These are phyloP conservation scores for Buathra laborator DNA, from an alignment of 2,888 invertebrate species.

Conservation along the genomic window DNA sequence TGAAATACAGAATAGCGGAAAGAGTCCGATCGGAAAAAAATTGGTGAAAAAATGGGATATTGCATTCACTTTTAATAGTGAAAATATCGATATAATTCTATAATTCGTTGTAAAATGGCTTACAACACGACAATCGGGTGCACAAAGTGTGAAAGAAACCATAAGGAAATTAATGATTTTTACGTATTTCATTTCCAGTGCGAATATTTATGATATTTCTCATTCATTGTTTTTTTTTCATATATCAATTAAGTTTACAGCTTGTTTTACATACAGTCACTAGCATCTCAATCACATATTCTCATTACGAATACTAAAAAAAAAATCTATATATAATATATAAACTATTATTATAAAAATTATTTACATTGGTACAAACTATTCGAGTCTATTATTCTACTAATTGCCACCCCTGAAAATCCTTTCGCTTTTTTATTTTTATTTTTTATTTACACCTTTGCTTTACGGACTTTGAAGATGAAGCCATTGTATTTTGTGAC, in stretches of 20 bases:
- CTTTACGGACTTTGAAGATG: constrained; percentile 44
- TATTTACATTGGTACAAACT: constrained; percentile 80
- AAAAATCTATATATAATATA: constrained; percentile 58
- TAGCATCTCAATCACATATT: constrained; percentile 84
- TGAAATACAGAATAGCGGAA: too few relatives aligned
- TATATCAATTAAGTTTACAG: constrained; percentile 54
- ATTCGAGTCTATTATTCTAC: constrained; percentile 71
- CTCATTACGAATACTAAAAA: constrained; percentile 72
- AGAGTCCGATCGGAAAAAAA: too few relatives aligned
- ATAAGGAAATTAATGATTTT: background rate
- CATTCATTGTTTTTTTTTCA: constrained; percentile 56
- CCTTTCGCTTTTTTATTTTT: constrained; percentile 57
- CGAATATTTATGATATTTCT: constrained; percentile 63
- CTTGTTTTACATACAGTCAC: constrained; percentile 79
- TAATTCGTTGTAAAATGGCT: too few relatives aligned
- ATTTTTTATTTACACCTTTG: constrained; percentile 78
- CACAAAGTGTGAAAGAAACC: background rate
- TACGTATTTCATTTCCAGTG: constrained; percentile 44
- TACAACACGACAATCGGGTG: too few relatives aligned
- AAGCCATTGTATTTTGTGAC: constrained; percentile 13
- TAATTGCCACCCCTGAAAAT: constrained; percentile 52
- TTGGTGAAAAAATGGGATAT: too few relatives aligned
- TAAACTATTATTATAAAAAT: constrained; percentile 74
- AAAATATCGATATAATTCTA: too few relatives aligned
- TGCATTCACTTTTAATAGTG: too few relatives aligned